These are phyloP conservation scores for Phaetusa simplex DNA, from an alignment of 2,113 vertebrate species.

Conservation along the genomic window DNA sequence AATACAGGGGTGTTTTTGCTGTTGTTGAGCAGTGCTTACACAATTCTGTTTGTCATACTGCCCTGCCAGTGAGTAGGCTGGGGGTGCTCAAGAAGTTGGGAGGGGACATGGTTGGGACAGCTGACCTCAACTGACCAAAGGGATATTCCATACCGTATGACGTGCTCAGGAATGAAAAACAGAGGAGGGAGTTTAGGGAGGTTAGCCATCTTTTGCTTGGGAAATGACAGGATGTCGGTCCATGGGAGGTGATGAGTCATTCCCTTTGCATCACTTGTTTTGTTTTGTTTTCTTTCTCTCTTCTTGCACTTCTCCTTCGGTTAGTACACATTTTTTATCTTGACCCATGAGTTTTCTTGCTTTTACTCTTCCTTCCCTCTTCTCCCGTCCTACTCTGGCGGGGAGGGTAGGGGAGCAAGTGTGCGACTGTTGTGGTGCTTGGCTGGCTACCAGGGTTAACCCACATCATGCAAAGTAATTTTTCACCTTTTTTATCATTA, in stretches of 20 bases:
- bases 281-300: neutral
- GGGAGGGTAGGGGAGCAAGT: neutral
- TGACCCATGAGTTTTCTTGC: neutral
- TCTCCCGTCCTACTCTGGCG: rapidly evolving
- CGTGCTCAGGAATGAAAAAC: neutral
- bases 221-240: neutral
- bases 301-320: neutral
- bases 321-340: neutral
- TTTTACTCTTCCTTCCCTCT: neutral
- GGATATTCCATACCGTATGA: neutral
- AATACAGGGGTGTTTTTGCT: neutral
- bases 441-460: neutral
- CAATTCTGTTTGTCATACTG: neutral
- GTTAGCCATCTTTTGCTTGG: neutral
- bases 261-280: neutral
- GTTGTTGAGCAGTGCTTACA: too few relatives aligned
- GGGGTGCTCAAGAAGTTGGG: neutral
- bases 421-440: neutral
- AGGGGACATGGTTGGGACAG: too few relatives aligned
- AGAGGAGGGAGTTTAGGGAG: neutral
- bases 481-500: neutral
- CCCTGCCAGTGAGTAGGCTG: neutral
- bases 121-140: neutral
- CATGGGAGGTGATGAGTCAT: too few relatives aligned
- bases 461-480: neutral